Evolutionary conservation across 1,140 invertebrate species (phyloP), one percentile per base, ranked within the genome.

Genomic region (Teleopsis dalmanni): DNA sequence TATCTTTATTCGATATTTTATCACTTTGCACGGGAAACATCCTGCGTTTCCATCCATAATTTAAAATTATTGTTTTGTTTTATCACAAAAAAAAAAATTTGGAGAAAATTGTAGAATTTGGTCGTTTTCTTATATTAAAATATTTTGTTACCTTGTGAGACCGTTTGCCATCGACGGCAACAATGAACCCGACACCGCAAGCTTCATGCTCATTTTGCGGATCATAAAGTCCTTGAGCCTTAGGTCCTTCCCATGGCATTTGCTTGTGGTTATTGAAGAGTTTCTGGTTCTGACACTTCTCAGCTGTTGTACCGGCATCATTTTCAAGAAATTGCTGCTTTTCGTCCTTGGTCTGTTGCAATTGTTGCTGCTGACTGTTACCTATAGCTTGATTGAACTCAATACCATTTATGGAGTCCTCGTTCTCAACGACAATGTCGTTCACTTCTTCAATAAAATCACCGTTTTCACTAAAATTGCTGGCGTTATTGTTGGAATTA

Each of bases 101-200:
- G n/a, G 8, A 37, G 16, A 37, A 14, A 19, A 19, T 16, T 40
- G 13, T 34, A 34, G 13, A 11, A 46, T 19, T 5, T 5, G 4
- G 16, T 34, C 14, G 11, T 34, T 23, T n/a, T n/a, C n/a, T n/a
- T 14, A 21, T 6, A 40, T 27, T 35, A 34, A 9, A 4, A 38
- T 10, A 21, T 11, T 35, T 2, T 29, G 25, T 76, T 72, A 95
- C 92, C 83, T 96, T 92, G 76, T 97, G 87, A 48, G 88, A 88
- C 51, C 83, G 78, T 61, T 82, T 81, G 53, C 95, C 95, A 80
- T 99, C 91, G 72, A 99, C 98, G 70, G 90, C 89, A 59, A 96
- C 95, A 56, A 99, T 93, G 75, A 97, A 99, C 54, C 96, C 96
- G 61, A 99, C 96, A 51, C 96, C 96, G 66, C 96, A 99, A 52